A percentile compares a stretch with the other conserved stretches of the same genome.
phyloP scores from a whole-genome alignment of 2,113 vertebrate genomes.

The Psephotus haematonotus region DNA sequence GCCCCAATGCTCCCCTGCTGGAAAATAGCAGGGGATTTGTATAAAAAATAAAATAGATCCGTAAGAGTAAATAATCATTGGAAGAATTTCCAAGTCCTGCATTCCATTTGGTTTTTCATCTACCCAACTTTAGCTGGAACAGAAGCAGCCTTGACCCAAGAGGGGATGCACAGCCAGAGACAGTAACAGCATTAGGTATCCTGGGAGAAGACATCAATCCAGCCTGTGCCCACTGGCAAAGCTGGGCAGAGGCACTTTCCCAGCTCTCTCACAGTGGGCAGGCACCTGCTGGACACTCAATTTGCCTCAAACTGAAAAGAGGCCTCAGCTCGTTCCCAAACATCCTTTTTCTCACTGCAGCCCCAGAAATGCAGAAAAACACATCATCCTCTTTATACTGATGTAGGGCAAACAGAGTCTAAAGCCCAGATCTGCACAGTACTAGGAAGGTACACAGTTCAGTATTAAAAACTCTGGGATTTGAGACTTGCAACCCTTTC shows the following conservation, averaged over 20 bases:
- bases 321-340: background rate
- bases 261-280: background rate
- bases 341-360: background rate
- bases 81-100: background rate
- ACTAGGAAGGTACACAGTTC: background rate
- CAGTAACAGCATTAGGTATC: rapidly evolving
- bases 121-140: background rate
- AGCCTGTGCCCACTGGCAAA: background rate
- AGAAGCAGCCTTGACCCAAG: background rate
- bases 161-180: background rate
- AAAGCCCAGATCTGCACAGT: background rate
- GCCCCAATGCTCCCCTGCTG: background rate
- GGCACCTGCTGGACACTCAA: background rate
- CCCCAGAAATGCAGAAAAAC: background rate
- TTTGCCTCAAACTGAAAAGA: background rate
- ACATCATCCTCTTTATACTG: background rate
- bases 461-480: background rate
- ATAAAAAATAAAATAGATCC: background rate
- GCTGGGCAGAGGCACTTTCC: background rate
- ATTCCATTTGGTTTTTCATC: background rate
- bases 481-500: background rate
- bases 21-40: background rate
- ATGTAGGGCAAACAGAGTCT: background rate
- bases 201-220: background rate
- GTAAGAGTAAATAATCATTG: background rate